These are phyloP conservation scores for Alces alces DNA, from an alignment of 2,113 vertebrate genomes.

Conservation along the genomic window DNA sequence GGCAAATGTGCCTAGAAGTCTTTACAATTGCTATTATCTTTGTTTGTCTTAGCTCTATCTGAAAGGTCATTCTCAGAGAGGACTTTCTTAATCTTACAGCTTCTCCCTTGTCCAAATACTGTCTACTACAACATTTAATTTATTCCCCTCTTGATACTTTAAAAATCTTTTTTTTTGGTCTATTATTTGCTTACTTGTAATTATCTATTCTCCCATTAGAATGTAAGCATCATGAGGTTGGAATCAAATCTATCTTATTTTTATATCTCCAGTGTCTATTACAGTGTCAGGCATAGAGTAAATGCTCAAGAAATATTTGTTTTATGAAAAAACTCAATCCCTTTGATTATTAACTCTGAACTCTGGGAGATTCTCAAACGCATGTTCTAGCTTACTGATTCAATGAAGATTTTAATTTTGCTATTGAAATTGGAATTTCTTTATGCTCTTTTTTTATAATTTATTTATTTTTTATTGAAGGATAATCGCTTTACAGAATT, in stretches of 20 bases:
- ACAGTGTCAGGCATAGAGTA: neutral
- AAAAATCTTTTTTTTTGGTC: neutral
- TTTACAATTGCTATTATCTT: neutral
- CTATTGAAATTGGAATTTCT: neutral
- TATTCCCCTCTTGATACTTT: neutral
- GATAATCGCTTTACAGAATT: rapidly evolving
- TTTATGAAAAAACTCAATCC: neutral
- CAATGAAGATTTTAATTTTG: neutral
- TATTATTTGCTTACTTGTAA: neutral
- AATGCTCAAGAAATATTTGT: neutral
- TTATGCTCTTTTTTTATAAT: neutral
- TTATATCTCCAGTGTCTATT: neutral
- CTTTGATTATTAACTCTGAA: neutral
- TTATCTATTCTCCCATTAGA: neutral
- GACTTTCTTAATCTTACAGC: neutral
- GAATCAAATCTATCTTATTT: neutral
- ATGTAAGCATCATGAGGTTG: neutral
- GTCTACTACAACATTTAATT: neutral
- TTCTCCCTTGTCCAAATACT: neutral
- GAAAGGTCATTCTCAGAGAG: neutral
- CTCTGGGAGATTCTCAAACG: neutral
- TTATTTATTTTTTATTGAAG: neutral
- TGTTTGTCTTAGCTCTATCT: neutral
- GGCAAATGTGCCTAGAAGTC: neutral
- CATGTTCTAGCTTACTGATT: neutral